Base-by-base conservation (phyloP, 2,113 vertebrate genomes). In the Indri indri region DNA sequence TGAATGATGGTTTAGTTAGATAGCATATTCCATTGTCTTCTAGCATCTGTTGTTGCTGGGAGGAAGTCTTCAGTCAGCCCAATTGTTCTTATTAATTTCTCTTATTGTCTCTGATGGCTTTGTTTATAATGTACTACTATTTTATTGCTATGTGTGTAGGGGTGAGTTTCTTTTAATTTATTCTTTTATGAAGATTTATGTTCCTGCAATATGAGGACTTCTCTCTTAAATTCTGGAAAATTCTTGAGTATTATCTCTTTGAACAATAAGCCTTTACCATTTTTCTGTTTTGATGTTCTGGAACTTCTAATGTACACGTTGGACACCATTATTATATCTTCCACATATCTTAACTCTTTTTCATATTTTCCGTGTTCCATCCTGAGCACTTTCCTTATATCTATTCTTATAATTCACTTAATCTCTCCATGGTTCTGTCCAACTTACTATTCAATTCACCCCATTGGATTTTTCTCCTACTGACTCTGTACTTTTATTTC, bases 401-500 rank as follows among this genome's bases (percentile, higher is more conserved):
- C 32, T 92, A 23, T 73, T 85, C 82, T 96, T 34, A 25, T 54
- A 76, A 52, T 84, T 88, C 30, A 52, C 47, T 83, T 84, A 81
- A 54, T 83, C 57, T 94, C 34, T 84, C 66, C 70, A 25, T 65
- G 14, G 23, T 76, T 82, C 63, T 81, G 11, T 79, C 32, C 52
- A 73, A 54, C 77, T 96, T 97, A 92, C 50, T 88, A 11, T 92
- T 90, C 34, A 82, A 9, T 12, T 61, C 14, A 68, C 52, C 42
- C 32, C 66, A 23, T 4, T 87, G 20, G 32, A 45, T n/a, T 82
- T 83, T 82, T 95, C 90, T 73, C 16, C 16, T 66, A 22, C 30
- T 74, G 57, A 57, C 40, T 54, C 30, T 74, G 3, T 85, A 90
- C 34, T 88, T 90, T 95, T 89, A 61, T 96, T 96, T 88, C 45